phyloP scores from a whole-genome alignment of 2,797 vertebrate species.

The Lacerta viridis region DNA sequence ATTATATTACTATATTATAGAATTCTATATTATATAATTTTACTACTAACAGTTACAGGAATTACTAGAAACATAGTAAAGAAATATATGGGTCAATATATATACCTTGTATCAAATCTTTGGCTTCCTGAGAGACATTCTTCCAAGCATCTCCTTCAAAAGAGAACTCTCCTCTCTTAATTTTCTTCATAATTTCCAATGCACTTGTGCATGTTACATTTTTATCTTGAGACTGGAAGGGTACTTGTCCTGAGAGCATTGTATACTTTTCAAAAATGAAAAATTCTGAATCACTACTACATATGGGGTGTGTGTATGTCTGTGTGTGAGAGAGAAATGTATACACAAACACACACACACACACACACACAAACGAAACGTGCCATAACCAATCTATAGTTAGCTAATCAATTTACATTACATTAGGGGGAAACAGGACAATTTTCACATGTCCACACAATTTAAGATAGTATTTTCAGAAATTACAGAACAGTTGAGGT shows the following conservation, averaged over 20 bases:
- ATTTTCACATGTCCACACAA: not conserved
- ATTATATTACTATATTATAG: not conserved
- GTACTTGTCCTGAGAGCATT: conserved; percentile 98
- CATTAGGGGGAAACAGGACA: not conserved
- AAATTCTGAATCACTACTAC: conserved; percentile 57
- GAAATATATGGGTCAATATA: not conserved
- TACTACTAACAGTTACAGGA: not conserved
- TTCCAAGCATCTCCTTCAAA: conserved; percentile 98
- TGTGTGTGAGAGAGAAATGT: not conserved
- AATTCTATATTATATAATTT: no score
- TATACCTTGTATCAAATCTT: conserved; percentile 96
- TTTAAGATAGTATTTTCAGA: not conserved
- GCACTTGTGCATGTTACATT: conserved; percentile 93
- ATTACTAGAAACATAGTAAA: not conserved
- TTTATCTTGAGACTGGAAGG: conserved; percentile 96
- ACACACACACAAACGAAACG: not conserved
- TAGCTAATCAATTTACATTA: not conserved
- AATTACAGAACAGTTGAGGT: not conserved
- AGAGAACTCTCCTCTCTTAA: conserved; percentile 97
- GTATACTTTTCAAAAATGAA: conserved; percentile 87
- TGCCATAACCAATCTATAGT: not conserved
- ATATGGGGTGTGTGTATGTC: not conserved
- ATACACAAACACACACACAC: not conserved
- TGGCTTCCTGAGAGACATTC: conserved; percentile 96
- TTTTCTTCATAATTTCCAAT: conserved; percentile 98